Evolutionary conservation across 2,888 invertebrate species (phyloP), one percentile per base, ranked within the genome.

Genomic region (Drosophila koepferae): DNA sequence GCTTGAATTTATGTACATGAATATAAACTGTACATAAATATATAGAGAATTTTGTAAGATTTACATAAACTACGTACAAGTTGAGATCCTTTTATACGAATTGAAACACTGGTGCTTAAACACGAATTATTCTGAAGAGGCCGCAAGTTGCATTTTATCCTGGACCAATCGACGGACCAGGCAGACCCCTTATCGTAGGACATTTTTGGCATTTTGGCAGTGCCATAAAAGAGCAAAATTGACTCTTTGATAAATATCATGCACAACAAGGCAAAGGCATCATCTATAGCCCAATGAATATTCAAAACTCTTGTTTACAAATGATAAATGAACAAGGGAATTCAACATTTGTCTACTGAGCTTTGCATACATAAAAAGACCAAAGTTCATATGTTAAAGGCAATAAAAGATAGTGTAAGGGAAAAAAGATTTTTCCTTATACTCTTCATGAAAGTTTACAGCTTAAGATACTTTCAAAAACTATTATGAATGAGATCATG

Each of bases 1-100:
- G 16, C 8, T 38, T 34, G n/a, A 31, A 7, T 31, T 49, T n/a
- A 49, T 49, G 7, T 18, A 10, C 10, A 51, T 34, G 12, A 6
- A 34, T 18, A 46, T 4, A 36, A 28, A 2, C 31, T 5, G 38
- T 34, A 34, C 18, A 34, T 18, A 34, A 28, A 28, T 2, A 20
- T 3, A 18, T 51, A 51, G n/a, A 34, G 0, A 1, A 49, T 34
- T 1, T 44, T 23, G n/a, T 3, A 14, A 53, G 36, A 20, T 14
- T 53, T 38, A 40, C 20, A 51, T 65, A 51, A 63, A 38, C 36
- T 53, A 28, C 7, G 10, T 2, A 38, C 18, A 4, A 56, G 10
- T 4, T 63, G 8, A 18, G 3, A 5, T 16, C 10, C 4, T 46
- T 46, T 23, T 46, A 51, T 16, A 18, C n/a, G n/a, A n/a, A n/a